A percentile compares a stretch with the other conserved stretches of the same genome.
These are phyloP conservation scores for Troides helena DNA, from an alignment of 2,888 invertebrate genomes.

Conservation along the genomic window DNA sequence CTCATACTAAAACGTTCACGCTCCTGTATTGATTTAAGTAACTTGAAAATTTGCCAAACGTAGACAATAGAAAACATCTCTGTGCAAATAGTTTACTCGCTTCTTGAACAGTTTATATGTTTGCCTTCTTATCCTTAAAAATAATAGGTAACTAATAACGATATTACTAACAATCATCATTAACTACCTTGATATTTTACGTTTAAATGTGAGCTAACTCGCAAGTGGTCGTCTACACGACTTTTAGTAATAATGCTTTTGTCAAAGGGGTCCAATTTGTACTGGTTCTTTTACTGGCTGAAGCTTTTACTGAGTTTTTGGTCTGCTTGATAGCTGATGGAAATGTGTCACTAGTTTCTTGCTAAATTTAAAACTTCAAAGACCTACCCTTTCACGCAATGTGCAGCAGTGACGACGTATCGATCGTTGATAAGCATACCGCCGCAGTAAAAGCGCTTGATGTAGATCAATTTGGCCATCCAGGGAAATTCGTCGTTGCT, in stretches of 20 bases:
- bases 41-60: constrained; percentile 32
- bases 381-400: constrained; percentile 90
- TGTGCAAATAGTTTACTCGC: constrained; percentile 11
- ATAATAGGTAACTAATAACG: not conserved
- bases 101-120: constrained; percentile 2
- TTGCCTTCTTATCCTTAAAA: not conserved
- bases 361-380: not conserved
- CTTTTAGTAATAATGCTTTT: no score
- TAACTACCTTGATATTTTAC: not conserved
- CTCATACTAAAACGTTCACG: constrained; percentile 39
- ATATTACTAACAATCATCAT: not conserved
- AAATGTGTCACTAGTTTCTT: no score
- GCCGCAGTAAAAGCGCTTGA: constrained; percentile 94
- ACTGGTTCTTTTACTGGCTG: no score
- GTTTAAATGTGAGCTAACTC: not conserved
- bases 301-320: no score
- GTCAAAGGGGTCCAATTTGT: no score
- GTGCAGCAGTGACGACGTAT: constrained; percentile 93
- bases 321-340: no score
- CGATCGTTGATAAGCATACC: constrained; percentile 93
- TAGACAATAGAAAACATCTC: constrained; percentile 21
- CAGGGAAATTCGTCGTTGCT: constrained; percentile 91
- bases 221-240: no score
- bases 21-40: constrained; percentile 35
- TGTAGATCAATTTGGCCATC: constrained; percentile 92